phyloP scores from a whole-genome alignment of 2,113 vertebrate genomes.

The Alosa alosa region DNA sequence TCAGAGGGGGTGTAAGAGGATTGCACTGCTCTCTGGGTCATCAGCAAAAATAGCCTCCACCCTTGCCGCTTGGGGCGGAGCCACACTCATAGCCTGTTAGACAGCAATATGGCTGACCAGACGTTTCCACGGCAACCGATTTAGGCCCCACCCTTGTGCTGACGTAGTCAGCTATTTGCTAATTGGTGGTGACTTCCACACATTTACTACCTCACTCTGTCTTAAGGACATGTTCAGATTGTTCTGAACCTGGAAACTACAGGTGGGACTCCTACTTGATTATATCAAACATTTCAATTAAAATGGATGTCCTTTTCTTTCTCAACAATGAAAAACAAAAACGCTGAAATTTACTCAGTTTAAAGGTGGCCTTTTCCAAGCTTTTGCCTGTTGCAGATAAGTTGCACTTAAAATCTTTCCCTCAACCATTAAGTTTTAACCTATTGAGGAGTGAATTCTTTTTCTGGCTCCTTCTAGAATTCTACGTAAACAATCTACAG shows the following conservation, averaged over 20 bases:
- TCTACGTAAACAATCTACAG: no score
- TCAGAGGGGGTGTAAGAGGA: constrained; percentile 78
- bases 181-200: constrained; percentile 1
- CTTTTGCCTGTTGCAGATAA: neutral
- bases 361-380: no score
- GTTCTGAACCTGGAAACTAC: neutral
- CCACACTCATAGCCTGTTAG: constrained; percentile 25
- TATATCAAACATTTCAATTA: no score
- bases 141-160: neutral
- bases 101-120: constrained; percentile 47
- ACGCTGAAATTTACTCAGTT: no score
- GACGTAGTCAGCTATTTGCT: neutral
- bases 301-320: no score
- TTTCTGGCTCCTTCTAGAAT: no score
- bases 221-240: neutral
- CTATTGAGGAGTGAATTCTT: no score
- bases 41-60: constrained; percentile 73
- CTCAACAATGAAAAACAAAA: no score
- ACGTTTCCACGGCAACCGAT: constrained; percentile 11
- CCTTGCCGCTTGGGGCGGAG: constrained; percentile 43
- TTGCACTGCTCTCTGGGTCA: constrained; percentile 78
- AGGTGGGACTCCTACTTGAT: neutral
- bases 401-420: neutral
- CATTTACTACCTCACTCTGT: neutral
- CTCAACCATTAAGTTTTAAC: neutral